phyloP scores from a whole-genome alignment of 2,113 vertebrate species.

The Vimba vimba region DNA sequence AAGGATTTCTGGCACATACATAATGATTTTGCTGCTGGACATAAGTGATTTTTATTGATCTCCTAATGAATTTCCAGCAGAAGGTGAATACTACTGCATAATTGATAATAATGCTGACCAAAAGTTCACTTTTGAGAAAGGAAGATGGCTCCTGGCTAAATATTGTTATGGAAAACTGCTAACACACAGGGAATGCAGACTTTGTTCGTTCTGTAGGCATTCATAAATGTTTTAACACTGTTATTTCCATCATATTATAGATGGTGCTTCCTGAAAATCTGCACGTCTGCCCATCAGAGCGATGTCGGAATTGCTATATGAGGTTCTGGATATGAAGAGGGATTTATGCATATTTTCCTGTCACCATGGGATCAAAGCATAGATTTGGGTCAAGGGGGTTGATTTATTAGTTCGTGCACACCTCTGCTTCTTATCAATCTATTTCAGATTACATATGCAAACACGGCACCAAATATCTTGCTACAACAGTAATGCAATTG shows the following conservation, averaged over 20 bases:
- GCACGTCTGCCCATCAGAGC: background rate
- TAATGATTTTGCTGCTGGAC: constrained; percentile 35
- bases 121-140: constrained; percentile 29
- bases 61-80: constrained; percentile 46
- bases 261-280: constrained; percentile 11
- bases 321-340: background rate
- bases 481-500: constrained; percentile 38
- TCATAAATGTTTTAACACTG: constrained; percentile 49
- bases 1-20: constrained; percentile 44
- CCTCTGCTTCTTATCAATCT: constrained; percentile 29
- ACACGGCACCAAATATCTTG: constrained; percentile 10
- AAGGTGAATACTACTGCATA: constrained; percentile 43
- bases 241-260: constrained; percentile 35
- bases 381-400: constrained; percentile 41
- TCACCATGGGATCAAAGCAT: constrained; percentile 29
- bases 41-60: constrained; percentile 54
- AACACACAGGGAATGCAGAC: constrained; percentile 17
- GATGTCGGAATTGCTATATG: background rate
- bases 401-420: constrained; percentile 42
- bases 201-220: constrained; percentile 18
- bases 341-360: constrained; percentile 27
- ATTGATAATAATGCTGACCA: constrained; percentile 41
- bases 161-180: constrained; percentile 31
- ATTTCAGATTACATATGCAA: constrained; percentile 38
- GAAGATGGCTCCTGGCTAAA: constrained; percentile 39